Base-by-base conservation (phyloP, 2,888 invertebrate species). In the Clusia tigrina region DNA sequence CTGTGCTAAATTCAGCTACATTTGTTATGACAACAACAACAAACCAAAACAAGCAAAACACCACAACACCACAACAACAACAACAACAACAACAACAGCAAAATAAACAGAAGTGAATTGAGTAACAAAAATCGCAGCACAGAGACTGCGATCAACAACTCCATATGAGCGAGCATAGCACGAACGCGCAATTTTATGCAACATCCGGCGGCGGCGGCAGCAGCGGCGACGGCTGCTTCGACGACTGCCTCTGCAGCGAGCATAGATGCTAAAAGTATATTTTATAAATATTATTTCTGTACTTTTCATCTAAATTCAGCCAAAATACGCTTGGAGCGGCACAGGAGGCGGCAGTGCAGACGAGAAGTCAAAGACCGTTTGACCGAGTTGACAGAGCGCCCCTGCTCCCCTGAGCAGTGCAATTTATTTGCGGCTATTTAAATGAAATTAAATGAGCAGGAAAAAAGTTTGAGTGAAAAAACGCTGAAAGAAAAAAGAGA, bases 341-440 rank as follows among this genome's bases (percentile, higher is more conserved):
- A 32, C 5, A 12, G 3, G 42, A 10, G 9, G n/a, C 42, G 10
- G n/a, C 48, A 48, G 20, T 9, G 20, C 20, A 22, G 26, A 24
- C 15, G 38, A 67, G 70, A 71, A 78, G 79, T 80, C 79, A 79
- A 80, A 79, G 79, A 79, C 79, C 81, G 79, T 75, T 71, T 80
- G 79, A 79, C 81, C 79, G 80, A 79, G 71, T 80, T 77, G 72
- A 69, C 69, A 68, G 71, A 63, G 26, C 17, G 38, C n/a, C n/a
- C n/a, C n/a, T n/a, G n/a, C n/a, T n/a, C n/a, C n/a, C n/a, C n/a
- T 72, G 69, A 69, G 42, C n/a, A 3, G 42, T n/a, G 3, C 42
- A n/a, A 42, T 42, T 42, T 42, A 6, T 32, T 12, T 42, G 6
- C n/a, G 42, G 42, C 42, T 32, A 32, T 32, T 32, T 32, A 32